Conservation (phyloP, 1,140 invertebrate genomes). For the Odontomachus brunneus region DNA sequence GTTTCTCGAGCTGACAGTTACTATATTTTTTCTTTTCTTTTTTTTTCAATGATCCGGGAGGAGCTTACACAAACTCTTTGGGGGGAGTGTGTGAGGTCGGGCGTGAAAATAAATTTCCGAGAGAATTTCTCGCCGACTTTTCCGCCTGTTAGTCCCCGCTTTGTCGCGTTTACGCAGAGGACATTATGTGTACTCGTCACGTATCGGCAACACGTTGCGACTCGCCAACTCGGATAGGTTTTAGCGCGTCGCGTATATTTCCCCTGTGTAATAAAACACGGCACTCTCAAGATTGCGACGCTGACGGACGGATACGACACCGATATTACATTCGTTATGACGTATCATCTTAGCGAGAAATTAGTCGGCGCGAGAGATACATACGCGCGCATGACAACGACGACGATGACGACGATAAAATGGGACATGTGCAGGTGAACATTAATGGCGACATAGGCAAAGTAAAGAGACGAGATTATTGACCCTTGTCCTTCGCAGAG, state of each 20-base stretch:
- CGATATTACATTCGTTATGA: conserved; percentile 22
- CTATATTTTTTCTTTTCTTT: neutral
- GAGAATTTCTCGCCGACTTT: neutral
- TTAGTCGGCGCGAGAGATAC: conserved; percentile 9
- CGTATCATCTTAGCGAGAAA: conserved; percentile 16
- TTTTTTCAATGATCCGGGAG: neutral
- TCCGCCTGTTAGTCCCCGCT: neutral
- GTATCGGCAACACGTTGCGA: conserved; percentile 8
- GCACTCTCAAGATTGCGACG: conserved; percentile 21
- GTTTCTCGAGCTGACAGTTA: neutral
- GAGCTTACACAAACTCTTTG: neutral
- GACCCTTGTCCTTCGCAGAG: neutral
- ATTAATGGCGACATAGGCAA: conserved; percentile 12
- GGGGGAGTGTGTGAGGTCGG: neutral
- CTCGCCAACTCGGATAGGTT: neutral
- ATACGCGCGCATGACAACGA: neutral
- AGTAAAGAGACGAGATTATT: conserved; percentile 14
- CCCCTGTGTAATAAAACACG: conserved; percentile 33
- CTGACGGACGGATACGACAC: conserved; percentile 19
- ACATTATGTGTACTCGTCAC: conserved; percentile 8
- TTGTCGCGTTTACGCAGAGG: neutral
- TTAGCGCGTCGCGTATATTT: conserved; percentile 18
- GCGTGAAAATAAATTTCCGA: neutral
- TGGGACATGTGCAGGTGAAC: neutral
- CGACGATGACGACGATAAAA: neutral